phyloP scores from a whole-genome alignment of 1,140 invertebrate genomes.

The Apis laboriosa region DNA sequence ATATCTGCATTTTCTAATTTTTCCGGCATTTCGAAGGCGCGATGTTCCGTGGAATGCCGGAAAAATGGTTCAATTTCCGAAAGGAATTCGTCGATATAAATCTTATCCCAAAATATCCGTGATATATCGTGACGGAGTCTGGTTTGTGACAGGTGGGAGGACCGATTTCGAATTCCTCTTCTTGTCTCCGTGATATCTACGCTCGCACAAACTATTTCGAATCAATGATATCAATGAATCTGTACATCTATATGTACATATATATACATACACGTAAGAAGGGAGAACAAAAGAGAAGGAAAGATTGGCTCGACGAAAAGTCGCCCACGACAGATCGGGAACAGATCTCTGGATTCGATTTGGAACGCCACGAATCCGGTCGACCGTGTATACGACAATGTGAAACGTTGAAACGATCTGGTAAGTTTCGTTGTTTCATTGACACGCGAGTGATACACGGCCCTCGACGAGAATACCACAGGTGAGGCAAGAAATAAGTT shows the following conservation, averaged over 20 bases:
- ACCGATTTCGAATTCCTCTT: slow-evolving; percentile 58
- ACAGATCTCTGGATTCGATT: slow-evolving; percentile 59
- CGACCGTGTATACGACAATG: slow-evolving; percentile 40
- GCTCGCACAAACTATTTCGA: background rate
- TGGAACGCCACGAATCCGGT: slow-evolving; percentile 56
- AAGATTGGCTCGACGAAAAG: slow-evolving; percentile 38
- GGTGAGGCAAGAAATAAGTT: slow-evolving; percentile 9
- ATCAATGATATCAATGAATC: background rate
- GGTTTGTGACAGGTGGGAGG: slow-evolving; percentile 59
- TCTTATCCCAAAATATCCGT: slow-evolving; percentile 62
- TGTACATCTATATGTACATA: background rate
- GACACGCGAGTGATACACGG: slow-evolving; percentile 34
- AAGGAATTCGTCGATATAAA: slow-evolving; percentile 59
- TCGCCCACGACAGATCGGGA: slow-evolving; percentile 61
- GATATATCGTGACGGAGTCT: slow-evolving; percentile 55
- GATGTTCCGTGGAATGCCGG: background rate
- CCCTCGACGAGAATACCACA: slow-evolving; percentile 36
- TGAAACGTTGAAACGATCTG: slow-evolving; percentile 11
- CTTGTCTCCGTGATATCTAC: slow-evolving; percentile 48
- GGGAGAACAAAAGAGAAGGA: background rate
- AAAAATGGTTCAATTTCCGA: slow-evolving; percentile 20
- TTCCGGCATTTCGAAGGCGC: slow-evolving; percentile 25
- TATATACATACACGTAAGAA: background rate
- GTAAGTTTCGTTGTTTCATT: slow-evolving; percentile 49
- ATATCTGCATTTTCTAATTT: background rate